Evolutionary conservation across 1,140 invertebrate species (phyloP).

Genomic region (Caenorhabditis elegans): WBcel235 BX284606.5:14954501-14955000

Average conservation of each 20-base stretch:
- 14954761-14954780: not conserved
- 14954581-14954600: not conserved
- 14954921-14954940: constrained; percentile 33
- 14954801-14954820: not conserved
- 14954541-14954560: not conserved
- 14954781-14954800: constrained; percentile 4
- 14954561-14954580: not conserved
- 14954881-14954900: not conserved
- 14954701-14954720: not conserved
- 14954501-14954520: not conserved
- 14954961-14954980: not conserved
- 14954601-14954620: no score
- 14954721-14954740: constrained; percentile 18
- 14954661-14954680: not conserved
- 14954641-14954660: not conserved
- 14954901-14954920: constrained; percentile 15
- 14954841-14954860: no score
- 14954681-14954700: constrained; percentile 24
- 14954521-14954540: not conserved
- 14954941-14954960: constrained; percentile 2
- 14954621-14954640: not conserved
- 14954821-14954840: not conserved
- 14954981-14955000: no score
- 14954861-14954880: not conserved
- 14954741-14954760: constrained; percentile 32